Base-by-base conservation (phyloP, 2,888 invertebrate genomes). In the Andrena fulva region DNA sequence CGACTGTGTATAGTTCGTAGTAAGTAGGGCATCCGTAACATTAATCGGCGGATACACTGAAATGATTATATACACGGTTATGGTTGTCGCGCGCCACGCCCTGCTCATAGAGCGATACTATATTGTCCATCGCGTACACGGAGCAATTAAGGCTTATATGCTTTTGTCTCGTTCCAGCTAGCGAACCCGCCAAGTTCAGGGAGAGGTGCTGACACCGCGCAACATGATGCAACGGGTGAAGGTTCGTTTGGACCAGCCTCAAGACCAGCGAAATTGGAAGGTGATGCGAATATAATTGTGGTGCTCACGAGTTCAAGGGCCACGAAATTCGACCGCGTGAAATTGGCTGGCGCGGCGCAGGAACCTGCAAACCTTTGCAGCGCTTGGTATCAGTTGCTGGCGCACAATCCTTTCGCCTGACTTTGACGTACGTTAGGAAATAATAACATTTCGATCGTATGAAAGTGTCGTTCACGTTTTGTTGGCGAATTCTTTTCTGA, bases 71-170 rank as follows among this genome's bases (percentile, higher is more conserved):
- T 82, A 85, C 77, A 78, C 31, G 73, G 64, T 63, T 79, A 77
- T 80, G 59, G 71, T 52, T 67, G 73, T 50, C 52, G 59, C 54
- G 42, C 35, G 75, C 66, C 75, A 67, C 75, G 73, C 76, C 75
- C 76, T 74, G 69, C 80, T 83, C 80, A 76, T 83, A 71, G 64
- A 76, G 76, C 67, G 85, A 76, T 83, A 86, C 78, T 86, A 85
- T 85, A 42, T 86, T 86, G 83, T 64, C 76, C 63, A 56, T 52
- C 16, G 83, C 76, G 83, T 76, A 82, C 82, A 85, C 72, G 68
- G 76, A 70, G 72, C 83, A 75, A 86, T 86, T 86, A 85, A 85
- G 85, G 83, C 80, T 80, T 86, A 85, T 85, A 80, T 80, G 85
- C 83, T 85, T 86, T 86, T 85, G 83, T 85, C 85, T 83, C 85